Evolutionary conservation across 2,113 vertebrate genomes (phyloP), one percentile per base, ranked within the genome.

Genomic region (Deroptyus accipitrinus): DNA sequence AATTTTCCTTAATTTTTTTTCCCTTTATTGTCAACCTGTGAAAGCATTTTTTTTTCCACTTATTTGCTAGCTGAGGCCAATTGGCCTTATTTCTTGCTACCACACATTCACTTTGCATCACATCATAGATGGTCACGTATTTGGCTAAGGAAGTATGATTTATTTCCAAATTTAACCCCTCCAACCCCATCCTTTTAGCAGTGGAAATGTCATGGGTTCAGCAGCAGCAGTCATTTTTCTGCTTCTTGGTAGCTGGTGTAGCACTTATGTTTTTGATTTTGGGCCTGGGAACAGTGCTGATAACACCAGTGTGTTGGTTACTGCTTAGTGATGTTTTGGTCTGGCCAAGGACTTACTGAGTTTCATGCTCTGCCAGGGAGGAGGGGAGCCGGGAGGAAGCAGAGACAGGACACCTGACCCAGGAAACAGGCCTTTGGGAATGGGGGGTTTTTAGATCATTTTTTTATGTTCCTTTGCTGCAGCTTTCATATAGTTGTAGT

Each of bases 61-160:
- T 79, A 10, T 63, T 88, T 64, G 33, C 23, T 64, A 52, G 69
- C 42, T 39, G 46, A 83, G 88, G 42, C 52, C 17, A 37, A 1
- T 48, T 86, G 61, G 75, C 68, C 24, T 88, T 68, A 62, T 77
- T 90, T 69, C 49, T 83, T 92, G 30, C 37, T 67, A 73, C 37
- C 35, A 75, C 4, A 2, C 42, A 9, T 81, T 69, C 66, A 24
- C 57, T 86, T 94, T 42, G 66, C 68, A 81, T 95, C 89, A 48
- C 42, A 55, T 63, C 68, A 90, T 39, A 9, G 2, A 23, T 54
- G 67, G n/a, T 55, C 59, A 27, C 0, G 0, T 64, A 75, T 8
- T 42, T 88, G 62, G n/a, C 54, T 16, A 17, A 67, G 54, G 22
- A 85, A 64, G 4, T 48, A n/a, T 41, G 48, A 42, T 24, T 75